Percentiles rank a stretch among this genome's conserved stretches.
Conservation (phyloP, 1,140 invertebrate species). For the Paralvinella palmiformis region DNA sequence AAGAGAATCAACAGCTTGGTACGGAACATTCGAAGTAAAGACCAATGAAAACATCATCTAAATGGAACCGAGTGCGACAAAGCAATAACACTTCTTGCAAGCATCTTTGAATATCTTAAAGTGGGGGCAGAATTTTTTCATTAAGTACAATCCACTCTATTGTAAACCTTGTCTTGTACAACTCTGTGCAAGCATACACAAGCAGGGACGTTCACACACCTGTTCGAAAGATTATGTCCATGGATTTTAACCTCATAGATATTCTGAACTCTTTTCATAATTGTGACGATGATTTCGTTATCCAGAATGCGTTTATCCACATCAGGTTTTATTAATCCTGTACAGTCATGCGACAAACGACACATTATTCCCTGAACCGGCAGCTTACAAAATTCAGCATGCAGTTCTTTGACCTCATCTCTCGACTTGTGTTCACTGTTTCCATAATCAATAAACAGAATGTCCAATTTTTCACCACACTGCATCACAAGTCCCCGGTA, state of each 20-base stretch:
- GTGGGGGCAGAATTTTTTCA: no score
- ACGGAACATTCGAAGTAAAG: no score
- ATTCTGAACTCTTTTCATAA: background rate
- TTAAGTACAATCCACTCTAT: background rate
- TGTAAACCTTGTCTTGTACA: background rate
- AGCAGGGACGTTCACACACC: background rate
- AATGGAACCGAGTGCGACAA: no score
- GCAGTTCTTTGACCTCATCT: constrained; percentile 32
- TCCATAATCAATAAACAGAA: constrained; percentile 70
- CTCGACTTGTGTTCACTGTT: constrained; percentile 57
- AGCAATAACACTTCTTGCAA: no score
- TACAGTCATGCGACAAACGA: constrained; percentile 51
- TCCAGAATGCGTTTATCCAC: background rate
- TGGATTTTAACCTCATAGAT: constrained; percentile 3
- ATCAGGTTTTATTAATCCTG: background rate
- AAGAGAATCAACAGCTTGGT: no score
- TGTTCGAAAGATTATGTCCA: background rate
- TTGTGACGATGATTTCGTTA: background rate
- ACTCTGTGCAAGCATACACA: background rate
- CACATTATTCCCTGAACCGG: constrained; percentile 69
- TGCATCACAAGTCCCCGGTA: constrained; percentile 60
- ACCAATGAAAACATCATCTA: no score
- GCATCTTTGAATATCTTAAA: no score
- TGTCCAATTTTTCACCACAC: constrained; percentile 25
- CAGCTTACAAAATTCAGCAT: constrained; percentile 55